A percentile compares a stretch with the other conserved stretches of the same genome.
Conservation (phyloP, 2,888 invertebrate genomes). For the Isoperla grammatica region DNA sequence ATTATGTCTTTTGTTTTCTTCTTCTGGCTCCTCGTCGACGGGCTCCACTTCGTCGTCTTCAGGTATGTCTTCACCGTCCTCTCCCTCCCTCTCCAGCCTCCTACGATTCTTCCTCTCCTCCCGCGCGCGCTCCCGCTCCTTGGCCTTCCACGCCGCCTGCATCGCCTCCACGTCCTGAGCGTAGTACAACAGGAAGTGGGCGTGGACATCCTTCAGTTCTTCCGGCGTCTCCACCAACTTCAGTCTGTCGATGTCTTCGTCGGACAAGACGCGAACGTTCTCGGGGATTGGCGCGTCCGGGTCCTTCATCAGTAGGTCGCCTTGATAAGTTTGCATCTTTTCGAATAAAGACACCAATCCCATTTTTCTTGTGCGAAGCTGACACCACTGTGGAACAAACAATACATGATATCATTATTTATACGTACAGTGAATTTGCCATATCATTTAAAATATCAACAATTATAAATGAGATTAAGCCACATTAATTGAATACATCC, state of each 20-base stretch:
- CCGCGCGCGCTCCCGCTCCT: constrained; percentile 57
- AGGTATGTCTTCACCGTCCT: constrained; percentile 61
- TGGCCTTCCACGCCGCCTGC: constrained; percentile 66
- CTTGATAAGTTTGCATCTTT: constrained; percentile 88
- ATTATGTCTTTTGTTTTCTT: constrained; percentile 64
- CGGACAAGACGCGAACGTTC: constrained; percentile 72
- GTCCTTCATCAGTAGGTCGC: constrained; percentile 73
- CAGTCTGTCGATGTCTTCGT: constrained; percentile 76
- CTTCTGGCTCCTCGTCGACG: constrained; percentile 45
- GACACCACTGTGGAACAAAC: constrained; percentile 69
- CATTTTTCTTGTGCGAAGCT: constrained; percentile 76
- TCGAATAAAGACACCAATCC: constrained; percentile 76
- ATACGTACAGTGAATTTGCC: too few species aligned
- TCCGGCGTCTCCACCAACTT: constrained; percentile 62
- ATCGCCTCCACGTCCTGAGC: constrained; percentile 75
- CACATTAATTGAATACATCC: too few species aligned
- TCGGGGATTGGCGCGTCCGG: constrained; percentile 81
- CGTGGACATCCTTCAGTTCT: constrained; percentile 87
- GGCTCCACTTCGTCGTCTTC: constrained; percentile 51
- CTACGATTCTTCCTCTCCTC: constrained; percentile 44
- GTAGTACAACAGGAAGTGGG: constrained; percentile 91
- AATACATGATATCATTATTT: too few species aligned
- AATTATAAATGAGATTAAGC: too few species aligned
- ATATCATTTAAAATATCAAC: too few species aligned
- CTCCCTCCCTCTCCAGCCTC: constrained; percentile 39